Base-by-base conservation (phyloP, 2,888 invertebrate species). In the Xylota sylvarum region DNA sequence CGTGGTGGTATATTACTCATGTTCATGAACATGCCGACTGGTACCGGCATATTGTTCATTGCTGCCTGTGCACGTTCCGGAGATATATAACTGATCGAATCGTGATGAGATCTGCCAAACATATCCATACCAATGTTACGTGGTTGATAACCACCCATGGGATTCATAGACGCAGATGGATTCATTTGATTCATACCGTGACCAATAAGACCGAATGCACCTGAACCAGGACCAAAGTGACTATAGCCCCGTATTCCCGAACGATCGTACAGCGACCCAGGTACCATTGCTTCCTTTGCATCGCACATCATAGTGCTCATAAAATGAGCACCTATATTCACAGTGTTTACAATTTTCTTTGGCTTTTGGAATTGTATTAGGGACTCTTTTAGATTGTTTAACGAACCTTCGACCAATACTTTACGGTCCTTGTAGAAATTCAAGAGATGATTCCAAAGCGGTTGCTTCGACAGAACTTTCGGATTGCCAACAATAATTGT, bases 401-500 rank as follows among this genome's bases (percentile, higher is more conserved):
- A 93, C 0, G 99, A 99, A 0, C 99, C 99, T 93, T 99, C 99
- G 5, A 99, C 99, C 17, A 99, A 93, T 9, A 93, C 92, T 91
- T 98, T 97, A 88, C 99, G 97, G 92, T 99, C 99, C 92, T 99
- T 99, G 94, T 98, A 99, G 92, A 98, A 98, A 50, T 97, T 98
- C 84, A 99, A 94, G 89, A 99, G 94, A 91, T 99, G 99, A 92
- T 99, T 99, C 99, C 99, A 99, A 1, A 99, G 94, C 0, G 98
- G 98, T 93, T 99, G 99, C 93, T 99, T 99, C 6, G 99, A 98
- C 3, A 99, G 94, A 14, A 99, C 99, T 93, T 99, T 99, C 0
- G 99, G 99, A 93, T 99, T 99, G 69, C 99, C 99, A 70, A 99
- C 98, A 87, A 99, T 98, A 88, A 99, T 99, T 55, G 99, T 96